Evolutionary conservation across 2,797 vertebrate species (phyloP), one percentile per base, ranked within the genome.

Genomic region (Xenentodon cancila): DNA sequence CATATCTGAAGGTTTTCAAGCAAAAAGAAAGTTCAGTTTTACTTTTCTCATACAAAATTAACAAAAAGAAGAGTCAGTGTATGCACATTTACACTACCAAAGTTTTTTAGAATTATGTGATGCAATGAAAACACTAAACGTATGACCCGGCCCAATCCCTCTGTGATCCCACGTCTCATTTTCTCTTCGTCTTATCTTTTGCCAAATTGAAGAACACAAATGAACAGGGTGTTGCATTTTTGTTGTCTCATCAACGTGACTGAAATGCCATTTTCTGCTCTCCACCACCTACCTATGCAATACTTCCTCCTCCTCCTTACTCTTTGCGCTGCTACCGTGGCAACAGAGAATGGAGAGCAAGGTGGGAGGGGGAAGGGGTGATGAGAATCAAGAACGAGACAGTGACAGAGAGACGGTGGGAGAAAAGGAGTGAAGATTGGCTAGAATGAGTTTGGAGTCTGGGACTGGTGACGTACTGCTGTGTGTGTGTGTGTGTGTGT

Each of bases 321-420:
- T 77, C 68, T 73, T 75, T 45, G 50, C 70, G 69, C 87, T 88
- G 89, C 90, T 91, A 81, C 87, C 84, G 84, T 91, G 88, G 90
- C 86, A 91, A 91, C 90, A 86, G 85, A 77, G 81, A 75, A 73
- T 16, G 42, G 63, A 25, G 70, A 68, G 52, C 0, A 15, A 65
- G 46, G 56, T 2, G 19, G 57, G 4, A 6, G n/a, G 46, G 27
- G 42, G 53, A 47, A 53, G 43, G 46, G 47, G 52, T 27, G 57
- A 15, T 46, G 32, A 49, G 56, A 34, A 37, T 20, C 21, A 20
- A 37, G 48, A 73, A 37, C 51, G 68, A 70, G 75, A 71, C 58
- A 61, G 67, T 66, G 79, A 78, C 45, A 61, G 66, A 71, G 71
- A 53, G 64, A 43, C 16, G 34, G 70, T 17, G 63, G 67, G 53